Evolutionary conservation across 2,888 invertebrate genomes (phyloP), one percentile per base, ranked within the genome.

Genomic region (Trachelus iudaicus): DNA sequence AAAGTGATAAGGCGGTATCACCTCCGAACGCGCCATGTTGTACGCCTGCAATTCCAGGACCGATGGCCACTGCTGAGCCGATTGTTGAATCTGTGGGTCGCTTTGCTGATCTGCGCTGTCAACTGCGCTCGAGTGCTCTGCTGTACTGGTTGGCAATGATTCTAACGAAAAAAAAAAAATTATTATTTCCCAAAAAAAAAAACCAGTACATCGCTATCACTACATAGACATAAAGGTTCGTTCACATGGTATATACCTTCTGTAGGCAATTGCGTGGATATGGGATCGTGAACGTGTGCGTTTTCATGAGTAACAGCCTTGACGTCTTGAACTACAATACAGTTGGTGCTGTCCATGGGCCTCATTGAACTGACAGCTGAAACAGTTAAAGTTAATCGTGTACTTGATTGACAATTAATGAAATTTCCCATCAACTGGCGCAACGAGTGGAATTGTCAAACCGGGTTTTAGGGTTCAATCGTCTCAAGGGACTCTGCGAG

Each of bases 281-380:
- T 92, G 85, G 95, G 94, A 92, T 96, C 96, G 92, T 95, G 95
- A 87, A 95, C 94, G 82, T 90, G 90, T 91, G 96, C 96, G 92
- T 97, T 96, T 92, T 97, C 97, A 91, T 97, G 96, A 88, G 97
- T 96, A 87, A 97, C 96, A 89, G 96, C 96, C 93, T 96, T 96
- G 85, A 96, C 95, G 92, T 96, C 97, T 94, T 97, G 97, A 91
- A 97, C 97, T 92, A 97, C 94, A 92, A 97, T 96, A 93, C 97
- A 97, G 93, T 97, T 97, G 90, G 96, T 94, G 93, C 95, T 95
- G 94, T 97, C 97, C 94, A 96, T 95, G 92, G 95, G 95, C 93
- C 96, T 95, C 96, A 97, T 97, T 92, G 97, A 97, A 93, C 96
- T 97, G 93, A 97, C 95, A 92, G 96, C 97, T 97, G 95, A 73